These are phyloP conservation scores for Achatina immaculata DNA, from an alignment of 1,140 invertebrate species.

Conservation along the genomic window DNA sequence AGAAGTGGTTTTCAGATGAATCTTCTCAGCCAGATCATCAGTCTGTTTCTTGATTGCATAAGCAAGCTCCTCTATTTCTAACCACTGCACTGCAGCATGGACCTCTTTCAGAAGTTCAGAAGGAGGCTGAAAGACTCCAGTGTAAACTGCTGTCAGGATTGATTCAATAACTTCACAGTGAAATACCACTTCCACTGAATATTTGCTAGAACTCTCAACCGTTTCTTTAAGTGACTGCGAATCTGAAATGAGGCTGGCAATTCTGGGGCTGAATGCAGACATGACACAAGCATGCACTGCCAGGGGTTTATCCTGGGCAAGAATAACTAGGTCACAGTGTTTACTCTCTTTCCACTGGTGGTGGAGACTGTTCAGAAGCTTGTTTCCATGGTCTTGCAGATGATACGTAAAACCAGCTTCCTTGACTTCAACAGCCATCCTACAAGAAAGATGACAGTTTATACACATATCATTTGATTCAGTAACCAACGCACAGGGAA, in stretches of 20 bases:
- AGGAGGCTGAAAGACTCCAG: conserved; percentile 29
- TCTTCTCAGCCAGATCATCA: not conserved
- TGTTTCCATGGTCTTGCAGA: conserved; percentile 32
- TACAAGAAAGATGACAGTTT: not conserved
- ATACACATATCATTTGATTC: too few relatives aligned
- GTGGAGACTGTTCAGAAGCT: conserved; percentile 38
- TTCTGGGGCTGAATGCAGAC: conserved; percentile 40
- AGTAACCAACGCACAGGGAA: too few relatives aligned
- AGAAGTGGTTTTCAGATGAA: too few relatives aligned
- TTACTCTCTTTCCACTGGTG: conserved; percentile 37
- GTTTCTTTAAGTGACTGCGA: not conserved
- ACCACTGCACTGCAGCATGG: conserved; percentile 24
- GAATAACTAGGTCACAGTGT: conserved; percentile 38
- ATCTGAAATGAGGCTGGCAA: not conserved
- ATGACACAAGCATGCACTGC: conserved; percentile 41
- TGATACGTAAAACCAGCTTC: conserved; percentile 35
- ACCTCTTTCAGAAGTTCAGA: conserved; percentile 18
- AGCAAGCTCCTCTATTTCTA: conserved; percentile 32
- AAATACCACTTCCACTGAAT: not conserved
- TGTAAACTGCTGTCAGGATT: conserved; percentile 28
- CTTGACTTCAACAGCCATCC: not conserved
- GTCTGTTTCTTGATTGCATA: not conserved
- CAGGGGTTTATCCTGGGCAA: conserved; percentile 23
- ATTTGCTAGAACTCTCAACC: not conserved
- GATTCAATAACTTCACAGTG: not conserved